These are phyloP conservation scores for Pelusios castaneus DNA, from an alignment of 2,113 vertebrate species.

Conservation along the genomic window DNA sequence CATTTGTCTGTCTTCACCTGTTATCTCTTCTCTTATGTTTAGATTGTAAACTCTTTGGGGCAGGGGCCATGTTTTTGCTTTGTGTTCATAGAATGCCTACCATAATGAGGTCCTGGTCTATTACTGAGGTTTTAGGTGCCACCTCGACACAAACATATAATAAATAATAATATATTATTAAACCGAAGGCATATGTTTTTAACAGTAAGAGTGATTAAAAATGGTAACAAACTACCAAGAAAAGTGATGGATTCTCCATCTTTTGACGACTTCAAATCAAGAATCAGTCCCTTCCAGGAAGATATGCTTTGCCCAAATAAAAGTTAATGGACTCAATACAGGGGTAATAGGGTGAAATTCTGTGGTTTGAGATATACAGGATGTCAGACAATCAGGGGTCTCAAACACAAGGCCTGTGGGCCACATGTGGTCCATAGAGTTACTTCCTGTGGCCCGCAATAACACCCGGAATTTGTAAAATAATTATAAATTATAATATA, in stretches of 20 bases:
- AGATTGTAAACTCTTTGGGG: not conserved
- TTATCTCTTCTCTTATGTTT: not conserved
- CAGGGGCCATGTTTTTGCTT: not conserved
- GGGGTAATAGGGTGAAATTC: not conserved
- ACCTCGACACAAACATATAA: not conserved
- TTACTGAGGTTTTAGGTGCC: not conserved
- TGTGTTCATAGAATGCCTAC: not conserved
- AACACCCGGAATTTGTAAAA: too few species aligned
- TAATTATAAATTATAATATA: too few species aligned
- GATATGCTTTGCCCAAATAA: too few species aligned
- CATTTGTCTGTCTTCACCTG: not conserved
- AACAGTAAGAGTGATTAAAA: not conserved
- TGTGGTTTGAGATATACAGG: not conserved
- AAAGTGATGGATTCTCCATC: not conserved
- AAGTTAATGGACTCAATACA: not conserved
- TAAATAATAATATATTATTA: not conserved
- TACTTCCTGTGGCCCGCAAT: too few species aligned
- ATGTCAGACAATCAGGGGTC: too few species aligned
- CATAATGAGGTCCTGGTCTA: not conserved
- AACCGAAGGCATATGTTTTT: not conserved
- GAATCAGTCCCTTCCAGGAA: too few species aligned
- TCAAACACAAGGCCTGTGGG: too few species aligned
- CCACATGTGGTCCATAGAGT: too few species aligned
- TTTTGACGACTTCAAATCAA: not conserved
- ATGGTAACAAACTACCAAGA: not conserved